Conservation (phyloP, 2,797 vertebrate species). For the Malacoraja senta region DNA sequence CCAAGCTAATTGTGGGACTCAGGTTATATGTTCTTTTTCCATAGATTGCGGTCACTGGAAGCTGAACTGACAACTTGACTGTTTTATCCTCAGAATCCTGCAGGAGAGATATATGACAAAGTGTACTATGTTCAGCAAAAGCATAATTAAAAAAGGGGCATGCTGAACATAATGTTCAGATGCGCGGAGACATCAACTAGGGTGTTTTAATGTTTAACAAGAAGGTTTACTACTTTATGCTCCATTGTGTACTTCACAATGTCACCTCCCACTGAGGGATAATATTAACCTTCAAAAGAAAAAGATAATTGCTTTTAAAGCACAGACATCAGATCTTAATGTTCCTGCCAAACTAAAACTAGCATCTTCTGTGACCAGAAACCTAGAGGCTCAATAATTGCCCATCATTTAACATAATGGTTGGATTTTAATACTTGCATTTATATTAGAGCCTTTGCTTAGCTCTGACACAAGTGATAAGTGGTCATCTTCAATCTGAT, state of each 20-base stretch:
- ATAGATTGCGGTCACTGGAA: neutral
- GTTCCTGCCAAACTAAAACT: neutral
- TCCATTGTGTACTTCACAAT: neutral
- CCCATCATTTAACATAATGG: neutral
- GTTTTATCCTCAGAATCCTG: neutral
- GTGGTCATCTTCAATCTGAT: neutral
- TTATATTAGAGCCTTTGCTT: neutral
- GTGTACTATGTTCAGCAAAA: neutral
- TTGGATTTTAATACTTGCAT: slow-evolving; percentile 9
- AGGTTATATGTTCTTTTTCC: neutral
- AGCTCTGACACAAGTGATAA: neutral
- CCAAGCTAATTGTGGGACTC: neutral
- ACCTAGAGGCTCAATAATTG: neutral
- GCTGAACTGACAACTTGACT: neutral
- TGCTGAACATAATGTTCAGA: neutral
- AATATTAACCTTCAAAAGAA: slow-evolving; percentile 4
- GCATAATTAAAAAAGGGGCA: neutral
- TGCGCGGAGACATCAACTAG: neutral
- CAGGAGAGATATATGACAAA: neutral
- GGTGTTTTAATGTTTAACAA: neutral
- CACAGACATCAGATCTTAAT: neutral
- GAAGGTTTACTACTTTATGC: neutral
- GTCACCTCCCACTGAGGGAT: neutral
- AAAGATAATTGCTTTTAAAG: neutral
- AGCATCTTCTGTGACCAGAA: neutral